phyloP scores from a whole-genome alignment of 2,797 vertebrate species.

The Sparidentex hasta region DNA sequence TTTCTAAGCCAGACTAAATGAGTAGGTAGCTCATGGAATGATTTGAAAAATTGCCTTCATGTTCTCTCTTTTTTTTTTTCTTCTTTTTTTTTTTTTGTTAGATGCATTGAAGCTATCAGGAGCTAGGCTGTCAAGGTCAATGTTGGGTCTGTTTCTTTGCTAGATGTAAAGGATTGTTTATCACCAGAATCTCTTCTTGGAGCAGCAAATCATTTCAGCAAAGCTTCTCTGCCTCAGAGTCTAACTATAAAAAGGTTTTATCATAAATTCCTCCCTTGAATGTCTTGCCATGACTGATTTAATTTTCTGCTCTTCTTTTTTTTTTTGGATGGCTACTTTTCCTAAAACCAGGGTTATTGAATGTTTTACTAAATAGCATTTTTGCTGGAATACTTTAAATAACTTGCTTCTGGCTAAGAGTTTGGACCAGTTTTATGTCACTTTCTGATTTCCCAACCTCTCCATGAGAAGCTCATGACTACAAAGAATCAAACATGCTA shows the following conservation, averaged over 20 bases:
- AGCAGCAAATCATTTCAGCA: constrained; percentile 9
- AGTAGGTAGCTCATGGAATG: constrained; percentile 42
- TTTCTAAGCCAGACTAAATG: constrained; percentile 41
- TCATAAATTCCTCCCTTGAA: constrained; percentile 4
- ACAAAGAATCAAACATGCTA: constrained; percentile 14
- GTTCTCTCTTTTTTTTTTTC: neutral
- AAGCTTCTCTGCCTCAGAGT: constrained; percentile 3
- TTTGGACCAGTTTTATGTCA: neutral
- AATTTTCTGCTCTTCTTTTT: constrained; percentile 11
- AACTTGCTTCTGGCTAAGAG: constrained; percentile 20
- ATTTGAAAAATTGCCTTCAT: constrained; percentile 25
- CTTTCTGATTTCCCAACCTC: constrained; percentile 8
- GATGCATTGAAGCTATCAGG: constrained; percentile 1
- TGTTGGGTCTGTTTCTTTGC: constrained; percentile 27
- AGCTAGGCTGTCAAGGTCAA: constrained; percentile 23
- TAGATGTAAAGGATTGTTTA: constrained; percentile 44
- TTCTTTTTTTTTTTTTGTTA: constrained; percentile 16
- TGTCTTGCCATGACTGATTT: neutral
- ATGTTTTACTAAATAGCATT: neutral
- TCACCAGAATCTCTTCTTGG: constrained; percentile 10
- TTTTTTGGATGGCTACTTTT: constrained; percentile 15
- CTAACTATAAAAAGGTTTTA: constrained; percentile 25
- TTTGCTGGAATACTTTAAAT: neutral
- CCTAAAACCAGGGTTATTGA: constrained; percentile 16
- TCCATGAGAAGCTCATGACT: neutral